Percentiles rank a stretch among this genome's conserved stretches.
phyloP scores from a whole-genome alignment of 2,888 invertebrate genomes.

The Pachydiplax longipennis region DNA sequence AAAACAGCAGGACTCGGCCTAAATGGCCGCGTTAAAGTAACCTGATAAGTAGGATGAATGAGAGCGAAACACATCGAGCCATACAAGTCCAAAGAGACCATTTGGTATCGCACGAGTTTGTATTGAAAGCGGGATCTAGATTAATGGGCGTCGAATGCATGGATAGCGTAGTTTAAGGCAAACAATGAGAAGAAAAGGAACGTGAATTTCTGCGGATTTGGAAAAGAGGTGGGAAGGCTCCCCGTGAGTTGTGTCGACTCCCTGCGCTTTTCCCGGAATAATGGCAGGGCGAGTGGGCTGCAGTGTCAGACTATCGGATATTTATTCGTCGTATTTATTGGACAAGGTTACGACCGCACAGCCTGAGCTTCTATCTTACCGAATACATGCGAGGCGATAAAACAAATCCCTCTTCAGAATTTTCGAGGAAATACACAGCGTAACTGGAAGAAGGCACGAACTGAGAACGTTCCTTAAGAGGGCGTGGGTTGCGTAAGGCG shows the following conservation, averaged over 20 bases:
- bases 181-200: no score
- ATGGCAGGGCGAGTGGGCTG: neutral
- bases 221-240: neutral
- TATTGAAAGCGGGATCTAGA: no score
- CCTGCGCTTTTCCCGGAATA: neutral
- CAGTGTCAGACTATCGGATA: conserved; percentile 31
- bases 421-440: conserved; percentile 2
- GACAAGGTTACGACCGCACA: conserved; percentile 39
- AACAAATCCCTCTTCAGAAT: neutral
- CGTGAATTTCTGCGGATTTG: neutral
- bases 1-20: no score
- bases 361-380: conserved; percentile 41
- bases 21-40: no score
- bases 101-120: no score
- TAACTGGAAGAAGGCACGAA: neutral
- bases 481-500: neutral
- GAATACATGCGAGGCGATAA: neutral
- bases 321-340: conserved; percentile 43
- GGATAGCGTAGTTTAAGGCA: no score
- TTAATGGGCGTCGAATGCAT: no score
- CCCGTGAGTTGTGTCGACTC: neutral
- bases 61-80: no score
- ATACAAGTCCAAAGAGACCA: no score
- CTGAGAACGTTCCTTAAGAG: neutral
- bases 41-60: no score